Percentiles rank a stretch among this genome's conserved stretches.
Evolutionary conservation across 2,888 invertebrate genomes (phyloP).

Genomic region (Tyria jacobaeae): DNA sequence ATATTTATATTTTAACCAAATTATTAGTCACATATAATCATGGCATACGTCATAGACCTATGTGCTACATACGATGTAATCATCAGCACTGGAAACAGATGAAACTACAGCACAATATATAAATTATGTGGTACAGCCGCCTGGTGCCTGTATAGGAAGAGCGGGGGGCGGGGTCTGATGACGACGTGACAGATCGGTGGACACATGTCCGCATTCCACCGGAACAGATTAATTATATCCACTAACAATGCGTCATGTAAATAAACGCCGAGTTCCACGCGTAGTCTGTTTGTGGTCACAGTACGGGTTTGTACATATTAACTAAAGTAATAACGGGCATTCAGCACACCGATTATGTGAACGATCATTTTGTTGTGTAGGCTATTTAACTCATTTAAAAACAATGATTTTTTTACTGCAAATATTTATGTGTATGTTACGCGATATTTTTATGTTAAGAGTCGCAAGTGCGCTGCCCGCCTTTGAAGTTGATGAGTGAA

Average conservation of each 20-base stretch:
- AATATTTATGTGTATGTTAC: too few relatives aligned
- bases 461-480: too few relatives aligned
- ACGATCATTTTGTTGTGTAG: neutral
- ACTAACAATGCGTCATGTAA: constrained; percentile 22
- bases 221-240: constrained; percentile 27
- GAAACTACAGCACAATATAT: constrained; percentile 2
- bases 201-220: constrained; percentile 11
- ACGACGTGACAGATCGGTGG: constrained; percentile 10
- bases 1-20: too few relatives aligned
- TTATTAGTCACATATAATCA: too few relatives aligned
- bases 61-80: neutral
- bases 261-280: constrained; percentile 9
- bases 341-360: neutral
- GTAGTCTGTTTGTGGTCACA: constrained; percentile 19
- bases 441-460: too few relatives aligned
- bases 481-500: too few relatives aligned
- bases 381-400: neutral
- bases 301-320: neutral
- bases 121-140: constrained; percentile 3
- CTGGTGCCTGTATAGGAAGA: neutral
- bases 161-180: constrained; percentile 7
- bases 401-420: too few relatives aligned
- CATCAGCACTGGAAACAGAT: neutral
- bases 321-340: neutral
- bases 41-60: neutral